Percentiles rank a stretch among this genome's conserved stretches.
Evolutionary conservation across 2,888 invertebrate species (phyloP).

Genomic region (Tolmerus cingulatus): DNA sequence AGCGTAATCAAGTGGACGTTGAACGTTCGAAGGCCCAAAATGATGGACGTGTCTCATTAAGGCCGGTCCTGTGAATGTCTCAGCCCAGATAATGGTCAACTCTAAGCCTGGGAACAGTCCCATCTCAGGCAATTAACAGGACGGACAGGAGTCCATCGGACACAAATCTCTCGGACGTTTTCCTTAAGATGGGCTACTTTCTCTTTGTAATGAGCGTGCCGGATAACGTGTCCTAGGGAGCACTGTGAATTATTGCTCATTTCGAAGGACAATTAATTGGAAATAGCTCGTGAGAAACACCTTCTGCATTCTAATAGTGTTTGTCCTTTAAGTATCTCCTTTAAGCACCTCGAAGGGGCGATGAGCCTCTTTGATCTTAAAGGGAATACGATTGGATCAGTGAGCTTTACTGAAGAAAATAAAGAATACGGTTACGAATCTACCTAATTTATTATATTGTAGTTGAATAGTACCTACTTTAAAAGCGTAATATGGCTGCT

Average conservation of each 20-base stretch:
- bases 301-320: slow-evolving; percentile 55
- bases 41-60: slow-evolving; percentile 48
- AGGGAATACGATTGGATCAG: not conserved
- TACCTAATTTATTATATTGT: not conserved
- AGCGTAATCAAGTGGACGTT: not conserved
- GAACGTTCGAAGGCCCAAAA: slow-evolving; percentile 9
- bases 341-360: not conserved
- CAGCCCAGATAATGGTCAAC: not conserved
- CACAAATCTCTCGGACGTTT: slow-evolving; percentile 45
- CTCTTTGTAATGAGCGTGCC: not conserved
- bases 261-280: slow-evolving; percentile 55
- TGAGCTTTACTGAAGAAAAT: not conserved
- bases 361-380: not conserved
- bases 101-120: not conserved
- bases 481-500: too few relatives aligned
- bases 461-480: not conserved
- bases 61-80: slow-evolving; percentile 27
- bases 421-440: not conserved
- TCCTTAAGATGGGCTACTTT: slow-evolving; percentile 28
- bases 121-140: slow-evolving; percentile 42
- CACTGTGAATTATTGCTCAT: slow-evolving; percentile 52
- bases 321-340: slow-evolving; percentile 43
- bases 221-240: slow-evolving; percentile 8
- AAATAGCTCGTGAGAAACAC: slow-evolving; percentile 53
- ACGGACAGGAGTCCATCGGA: slow-evolving; percentile 43